Evolutionary conservation across 2,797 vertebrate genomes (phyloP), one percentile per base, ranked within the genome.

Genomic region (Delichon dasypus): DNA sequence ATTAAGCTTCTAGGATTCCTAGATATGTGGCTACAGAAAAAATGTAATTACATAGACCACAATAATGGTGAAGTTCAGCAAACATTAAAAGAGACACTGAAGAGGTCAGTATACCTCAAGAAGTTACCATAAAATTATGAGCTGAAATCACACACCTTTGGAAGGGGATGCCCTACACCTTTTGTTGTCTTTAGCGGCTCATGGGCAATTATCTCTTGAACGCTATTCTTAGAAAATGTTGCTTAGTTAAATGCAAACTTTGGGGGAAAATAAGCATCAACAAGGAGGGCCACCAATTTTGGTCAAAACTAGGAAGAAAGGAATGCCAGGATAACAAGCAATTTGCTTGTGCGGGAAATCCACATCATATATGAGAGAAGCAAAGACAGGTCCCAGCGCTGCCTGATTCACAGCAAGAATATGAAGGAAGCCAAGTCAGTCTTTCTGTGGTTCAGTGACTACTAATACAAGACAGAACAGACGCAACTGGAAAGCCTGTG

Each of bases 361-460:
- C 70, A 81, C 5, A 17, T n/a, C 55, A 29, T 47, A 72, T 58
- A n/a, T 55, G 70, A 91, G 21, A 94, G 29, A 90, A 76, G 16
- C 54, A 81, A 92, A 70, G 16, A n/a, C 16, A 66, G 72, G 91
- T 60, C 18, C 40, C 44, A 66, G 76, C 71, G 78, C 85, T 70
- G 83, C 85, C 93, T 95, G 93, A 96, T 94, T 96, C 91, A 96
- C 96, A 95, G 94, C 88, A 75, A 91, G 95, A 96, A 88, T 60
- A 72, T 20, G 76, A 96, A 93, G 96, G 94, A 94, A 96, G 93
- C 80, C 85, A 78, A 95, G 85, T 96, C 96, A 95, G 95, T 95
- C 93, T 95, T 96, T 91, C 95, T 96, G 96, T 94, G 96, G 95
- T 96, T 95, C 94, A 82, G 67, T 86, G 91, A 95, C 85, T 95